Evolutionary conservation across 2,888 invertebrate genomes (phyloP).

Genomic region (Agrypnus murinus): DNA sequence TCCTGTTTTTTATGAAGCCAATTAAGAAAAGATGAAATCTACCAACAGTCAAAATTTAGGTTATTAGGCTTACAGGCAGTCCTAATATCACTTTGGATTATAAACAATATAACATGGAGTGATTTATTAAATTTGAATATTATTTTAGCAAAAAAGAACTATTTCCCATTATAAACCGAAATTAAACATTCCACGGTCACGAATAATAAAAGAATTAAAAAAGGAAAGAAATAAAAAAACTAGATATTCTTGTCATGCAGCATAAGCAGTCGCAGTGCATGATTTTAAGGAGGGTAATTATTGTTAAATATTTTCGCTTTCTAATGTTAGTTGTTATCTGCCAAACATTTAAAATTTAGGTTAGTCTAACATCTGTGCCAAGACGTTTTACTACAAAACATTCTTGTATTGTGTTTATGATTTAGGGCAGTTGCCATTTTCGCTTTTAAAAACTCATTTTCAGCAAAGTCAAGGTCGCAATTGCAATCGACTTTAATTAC

Average conservation of each 20-base stretch:
- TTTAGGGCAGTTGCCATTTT: slow-evolving; percentile 43
- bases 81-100: no score
- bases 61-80: background rate
- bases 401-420: slow-evolving; percentile 40
- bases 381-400: slow-evolving; percentile 37
- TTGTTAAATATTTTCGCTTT: slow-evolving; percentile 68
- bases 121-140: background rate
- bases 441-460: slow-evolving; percentile 40
- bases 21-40: background rate
- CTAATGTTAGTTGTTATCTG: slow-evolving; percentile 63
- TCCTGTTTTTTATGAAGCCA: background rate
- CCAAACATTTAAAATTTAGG: slow-evolving; percentile 64
- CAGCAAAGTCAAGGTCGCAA: slow-evolving; percentile 39
- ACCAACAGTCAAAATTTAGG: background rate
- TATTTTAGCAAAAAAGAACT: background rate
- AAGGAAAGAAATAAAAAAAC: slow-evolving; percentile 38
- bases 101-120: background rate
- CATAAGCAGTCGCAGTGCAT: slow-evolving; percentile 59
- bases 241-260: slow-evolving; percentile 59
- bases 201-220: slow-evolving; percentile 25
- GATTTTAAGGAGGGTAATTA: slow-evolving; percentile 65
- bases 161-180: slow-evolving; percentile 12
- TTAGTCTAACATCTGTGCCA: slow-evolving; percentile 55
- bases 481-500: background rate
- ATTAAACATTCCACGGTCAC: slow-evolving; percentile 33